Conservation (phyloP, 2,113 vertebrate species). For the Ictalurus furcatus region DNA sequence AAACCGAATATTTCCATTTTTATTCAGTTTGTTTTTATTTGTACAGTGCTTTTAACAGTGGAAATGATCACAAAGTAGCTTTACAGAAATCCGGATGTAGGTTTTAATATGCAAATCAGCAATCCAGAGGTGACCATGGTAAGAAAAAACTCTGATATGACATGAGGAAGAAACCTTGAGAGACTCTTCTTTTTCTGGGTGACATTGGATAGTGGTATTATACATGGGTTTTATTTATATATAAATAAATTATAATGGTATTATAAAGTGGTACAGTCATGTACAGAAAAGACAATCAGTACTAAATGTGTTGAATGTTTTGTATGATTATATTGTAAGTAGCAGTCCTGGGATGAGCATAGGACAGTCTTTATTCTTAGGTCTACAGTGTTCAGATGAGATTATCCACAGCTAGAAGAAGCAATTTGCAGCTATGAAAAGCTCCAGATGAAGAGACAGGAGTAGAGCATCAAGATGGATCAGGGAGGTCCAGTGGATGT, state of each 20-base stretch:
- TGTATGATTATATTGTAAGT: no score
- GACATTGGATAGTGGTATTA: not conserved
- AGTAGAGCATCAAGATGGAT: not conserved
- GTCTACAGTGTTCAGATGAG: not conserved
- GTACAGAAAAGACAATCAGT: no score
- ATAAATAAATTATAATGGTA: no score
- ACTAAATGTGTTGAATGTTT: no score
- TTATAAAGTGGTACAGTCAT: no score
- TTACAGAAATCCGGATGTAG: not conserved
- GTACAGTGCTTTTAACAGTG: not conserved
- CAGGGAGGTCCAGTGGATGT: not conserved
- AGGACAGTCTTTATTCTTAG: not conserved
- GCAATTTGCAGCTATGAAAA: not conserved
- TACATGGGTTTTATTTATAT: no score
- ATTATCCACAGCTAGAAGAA: not conserved
- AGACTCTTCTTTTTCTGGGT: not conserved
- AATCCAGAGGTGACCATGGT: not conserved
- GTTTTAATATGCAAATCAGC: not conserved
- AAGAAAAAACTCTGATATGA: not conserved
- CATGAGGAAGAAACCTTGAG: not conserved
- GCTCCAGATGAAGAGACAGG: not conserved
- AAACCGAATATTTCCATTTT: not conserved
- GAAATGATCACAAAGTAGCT: not conserved
- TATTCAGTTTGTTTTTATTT: not conserved
- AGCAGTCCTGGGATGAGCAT: not conserved